A percentile compares a stretch with the other conserved stretches of the same genome.
phyloP scores from a whole-genome alignment of 1,140 invertebrate genomes.

The Anastatus disparis region DNA sequence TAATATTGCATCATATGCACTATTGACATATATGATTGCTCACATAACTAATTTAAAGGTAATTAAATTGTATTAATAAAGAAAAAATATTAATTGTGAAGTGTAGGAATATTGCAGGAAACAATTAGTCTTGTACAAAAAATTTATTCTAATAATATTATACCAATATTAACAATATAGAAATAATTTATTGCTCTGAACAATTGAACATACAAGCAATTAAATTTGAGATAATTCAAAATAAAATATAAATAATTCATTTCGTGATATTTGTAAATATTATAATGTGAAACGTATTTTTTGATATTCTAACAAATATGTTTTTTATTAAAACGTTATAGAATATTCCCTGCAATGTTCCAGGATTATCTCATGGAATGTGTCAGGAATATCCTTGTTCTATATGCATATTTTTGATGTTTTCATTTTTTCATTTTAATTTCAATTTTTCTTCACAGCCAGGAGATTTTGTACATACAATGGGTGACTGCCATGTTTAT shows the following conservation, averaged over 20 bases:
- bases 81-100: neutral
- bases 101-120: conserved; percentile 22
- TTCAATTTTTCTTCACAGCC: conserved; percentile 70
- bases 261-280: too few relatives aligned
- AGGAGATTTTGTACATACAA: conserved; percentile 95
- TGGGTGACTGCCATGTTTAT: conserved; percentile 98
- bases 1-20: conserved; percentile 97
- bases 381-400: neutral
- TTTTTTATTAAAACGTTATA: neutral
- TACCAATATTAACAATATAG: too few relatives aligned
- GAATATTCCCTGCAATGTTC: conserved; percentile 18
- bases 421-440: conserved; percentile 14
- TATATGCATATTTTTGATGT: neutral
- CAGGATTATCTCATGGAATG: neutral
- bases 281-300: too few relatives aligned
- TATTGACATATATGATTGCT: conserved; percentile 96
- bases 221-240: too few relatives aligned
- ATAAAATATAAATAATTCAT: too few relatives aligned
- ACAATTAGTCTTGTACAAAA: neutral
- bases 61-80: conserved; percentile 10
- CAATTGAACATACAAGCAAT: too few relatives aligned
- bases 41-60: conserved; percentile 89
- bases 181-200: too few relatives aligned
- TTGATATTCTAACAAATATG: too few relatives aligned
- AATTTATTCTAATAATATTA: neutral